A percentile compares a stretch with the other conserved stretches of the same genome.
These are phyloP conservation scores for Channa argus DNA, from an alignment of 2,113 vertebrate genomes.

Conservation along the genomic window DNA sequence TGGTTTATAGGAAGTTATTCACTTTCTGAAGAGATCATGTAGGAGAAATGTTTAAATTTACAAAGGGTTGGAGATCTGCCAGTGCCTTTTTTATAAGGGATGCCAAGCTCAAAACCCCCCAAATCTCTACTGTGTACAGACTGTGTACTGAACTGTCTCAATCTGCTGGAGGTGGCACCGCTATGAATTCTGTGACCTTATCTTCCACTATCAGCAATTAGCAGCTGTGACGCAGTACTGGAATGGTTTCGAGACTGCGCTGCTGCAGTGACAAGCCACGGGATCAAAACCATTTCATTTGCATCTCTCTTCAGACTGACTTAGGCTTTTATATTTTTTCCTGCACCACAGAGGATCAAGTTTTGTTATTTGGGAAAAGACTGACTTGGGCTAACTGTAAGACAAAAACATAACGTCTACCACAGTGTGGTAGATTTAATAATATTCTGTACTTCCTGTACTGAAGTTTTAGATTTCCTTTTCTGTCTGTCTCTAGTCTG, in stretches of 20 bases:
- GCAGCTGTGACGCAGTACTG: neutral
- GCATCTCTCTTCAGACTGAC: neutral
- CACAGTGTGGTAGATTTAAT: conserved; percentile 11
- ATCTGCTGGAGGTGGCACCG: no score
- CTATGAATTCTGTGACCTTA: neutral
- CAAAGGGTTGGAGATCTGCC: no score
- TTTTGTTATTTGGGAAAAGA: conserved; percentile 11
- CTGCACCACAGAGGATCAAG: neutral
- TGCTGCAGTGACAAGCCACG: neutral
- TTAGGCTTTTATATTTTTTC: neutral
- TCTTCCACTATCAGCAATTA: neutral
- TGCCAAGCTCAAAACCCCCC: no score
- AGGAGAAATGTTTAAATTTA: no score
- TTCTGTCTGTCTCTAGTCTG: conserved; percentile 4
- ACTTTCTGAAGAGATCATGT: no score
- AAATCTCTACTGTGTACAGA: no score
- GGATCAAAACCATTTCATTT: neutral
- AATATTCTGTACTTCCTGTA: conserved; percentile 11
- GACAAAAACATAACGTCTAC: neutral
- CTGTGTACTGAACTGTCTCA: no score
- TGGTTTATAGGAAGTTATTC: no score
- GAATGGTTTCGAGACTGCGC: neutral
- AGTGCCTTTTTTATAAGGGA: no score
- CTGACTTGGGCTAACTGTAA: neutral
- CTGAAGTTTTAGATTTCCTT: conserved; percentile 7